Base-by-base conservation (phyloP, 2,888 invertebrate genomes). In the Amorpha juglandis region DNA sequence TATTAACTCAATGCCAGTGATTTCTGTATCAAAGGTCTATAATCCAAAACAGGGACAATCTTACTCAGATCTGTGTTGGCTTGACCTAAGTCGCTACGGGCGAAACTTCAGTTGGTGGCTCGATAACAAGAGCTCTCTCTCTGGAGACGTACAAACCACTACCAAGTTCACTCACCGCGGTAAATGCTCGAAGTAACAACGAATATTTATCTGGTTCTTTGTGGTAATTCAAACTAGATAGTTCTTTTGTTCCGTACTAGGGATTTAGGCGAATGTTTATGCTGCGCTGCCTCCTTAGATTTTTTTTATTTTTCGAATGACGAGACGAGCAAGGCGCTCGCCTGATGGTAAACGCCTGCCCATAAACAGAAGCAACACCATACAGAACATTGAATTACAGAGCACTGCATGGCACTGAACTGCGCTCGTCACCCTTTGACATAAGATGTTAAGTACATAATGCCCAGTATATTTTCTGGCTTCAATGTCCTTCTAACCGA, bases 41-140 rank as follows among this genome's bases (percentile, higher is more conserved):
- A 58, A 58, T 58, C 16, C 38, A 58, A 58, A 58, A 58, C 58
- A 58, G 12, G 19, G 42, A 19, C 42, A 42, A 55, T 55, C 58
- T 58, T 12, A 42, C 55, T 55, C 12, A 42, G 58, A 58, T 58
- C 58, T 35, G n/a, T 64, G 53, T 27, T 52, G 45, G 21, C 42
- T 64, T 52, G 21, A 45, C 21, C 42, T 64, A 38, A 58, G 58
- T 58, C 19, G 58, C 58, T 19, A 19, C 58, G 19, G 45, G 63
- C 63, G 51, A 42, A 50, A 64, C 63, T 64, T 52, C 42, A 53
- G 45, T 64, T 52, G 9, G 52, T 52, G 42, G 8, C 45, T 64
- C 63, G 63, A 53, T 52, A 64, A 45, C 45, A 53, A 53, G 52
- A 52, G 52, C 45, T 42, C 52, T 64, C 52, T 42, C 52, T 53